Evolutionary conservation across 2,888 invertebrate species (phyloP).

Genomic region (Chirona hameri): DNA sequence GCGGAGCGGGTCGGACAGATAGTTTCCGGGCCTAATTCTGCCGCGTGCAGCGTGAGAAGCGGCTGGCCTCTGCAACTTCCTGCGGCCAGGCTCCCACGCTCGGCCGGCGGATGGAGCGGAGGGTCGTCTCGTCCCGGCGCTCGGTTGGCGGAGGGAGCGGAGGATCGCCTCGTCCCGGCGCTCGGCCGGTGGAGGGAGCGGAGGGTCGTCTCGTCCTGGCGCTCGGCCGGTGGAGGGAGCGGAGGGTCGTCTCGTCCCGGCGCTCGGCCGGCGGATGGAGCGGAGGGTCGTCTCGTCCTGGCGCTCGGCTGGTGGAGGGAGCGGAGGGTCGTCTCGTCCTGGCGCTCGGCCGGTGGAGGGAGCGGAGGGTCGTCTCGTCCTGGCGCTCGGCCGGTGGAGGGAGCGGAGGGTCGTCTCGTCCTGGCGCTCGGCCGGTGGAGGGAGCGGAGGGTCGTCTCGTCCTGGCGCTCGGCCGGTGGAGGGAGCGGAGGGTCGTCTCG

Average conservation of each 20-base stretch:
- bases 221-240: not conserved
- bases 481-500: not conserved
- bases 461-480: not conserved
- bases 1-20: too few relatives aligned
- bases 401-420: not conserved
- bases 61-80: slow-evolving; percentile 6
- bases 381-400: not conserved
- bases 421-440: not conserved
- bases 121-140: not conserved
- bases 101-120: not conserved
- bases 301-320: not conserved
- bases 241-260: not conserved
- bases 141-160: too few relatives aligned
- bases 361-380: not conserved
- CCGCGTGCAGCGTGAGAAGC: slow-evolving; percentile 14
- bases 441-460: not conserved
- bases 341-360: not conserved
- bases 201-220: not conserved
- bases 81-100: not conserved
- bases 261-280: not conserved
- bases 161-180: too few relatives aligned
- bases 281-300: not conserved
- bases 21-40: not conserved
- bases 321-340: not conserved
- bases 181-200: not conserved